Base-by-base conservation (phyloP, 64 coral and sea anemone genomes). In the Trachythela sp. region DNA sequence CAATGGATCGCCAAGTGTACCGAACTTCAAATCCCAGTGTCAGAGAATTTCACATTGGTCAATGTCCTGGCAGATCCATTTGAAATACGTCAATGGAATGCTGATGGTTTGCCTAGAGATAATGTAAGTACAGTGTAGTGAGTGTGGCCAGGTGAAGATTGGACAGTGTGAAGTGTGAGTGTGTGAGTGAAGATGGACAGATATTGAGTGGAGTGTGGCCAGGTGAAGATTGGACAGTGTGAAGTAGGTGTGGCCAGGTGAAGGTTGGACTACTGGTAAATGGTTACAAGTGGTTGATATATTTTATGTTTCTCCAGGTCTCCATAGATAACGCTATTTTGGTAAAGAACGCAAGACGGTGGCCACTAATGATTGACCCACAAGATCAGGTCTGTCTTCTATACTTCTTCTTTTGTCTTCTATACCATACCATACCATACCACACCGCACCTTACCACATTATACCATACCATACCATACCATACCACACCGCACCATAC, bases 331-430 rank as follows among this genome's bases (percentile, higher is more conserved):
- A 97, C 26, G 95, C 95, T 7, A 97, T 97, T 24, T 87, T 97
- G 13, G 95, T 97, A 14, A 97, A 93, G 10, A 64, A 92, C 14
- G 95, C 92, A 43, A 93, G 95, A n/a, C 90, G 95, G 36, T 97
- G 95, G 95, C 95, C 95, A 34, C 86, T 97, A 1, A 97, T 97
- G 95, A 97, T 97, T 42, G 95, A 97, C 49, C 95, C 95, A 9
- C 95, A 97, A 86, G 95, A 97, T 45, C 95, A 97, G 90, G 95
- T 97, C 40, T 37, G 85, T 48, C 4, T 88, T n/a, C 13, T 20
- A n/a, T 64, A 18, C 9, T 8, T 64, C 24, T 8, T 26, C 24
- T n/a, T 27, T 0, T 27, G 3, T 27, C 5, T 64, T 6, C 20
- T 64, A 27, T 26, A 64, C 56, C 26, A 6, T 18, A 64, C 56